Evolutionary conservation across 1,140 invertebrate species (phyloP).

Genomic region (Zaprionus gabonicus): DNA sequence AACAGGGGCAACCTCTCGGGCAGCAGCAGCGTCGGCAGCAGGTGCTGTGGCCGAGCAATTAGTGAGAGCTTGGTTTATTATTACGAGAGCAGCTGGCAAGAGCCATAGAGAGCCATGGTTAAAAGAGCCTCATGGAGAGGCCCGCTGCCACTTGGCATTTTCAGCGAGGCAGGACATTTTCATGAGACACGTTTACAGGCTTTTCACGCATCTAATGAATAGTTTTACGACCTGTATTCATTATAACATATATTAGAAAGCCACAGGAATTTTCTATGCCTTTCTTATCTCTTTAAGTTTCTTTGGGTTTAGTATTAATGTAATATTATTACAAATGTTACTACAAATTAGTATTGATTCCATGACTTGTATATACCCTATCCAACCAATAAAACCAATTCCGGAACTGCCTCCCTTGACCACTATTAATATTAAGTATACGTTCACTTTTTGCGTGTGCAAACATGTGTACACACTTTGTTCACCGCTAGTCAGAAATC

Average conservation of each 20-base stretch:
- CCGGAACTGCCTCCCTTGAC: neutral
- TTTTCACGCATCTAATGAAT: constrained; percentile 2
- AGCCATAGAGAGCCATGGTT: neutral
- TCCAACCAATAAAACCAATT: neutral
- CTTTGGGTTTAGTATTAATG: neutral
- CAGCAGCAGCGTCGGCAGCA: constrained; percentile 45
- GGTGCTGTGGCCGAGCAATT: constrained; percentile 76
- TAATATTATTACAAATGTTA: too few species aligned
- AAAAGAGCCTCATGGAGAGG: neutral
- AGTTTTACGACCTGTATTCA: neutral
- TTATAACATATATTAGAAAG: neutral
- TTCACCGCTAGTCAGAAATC: constrained; percentile 26
- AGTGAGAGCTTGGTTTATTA: constrained; percentile 57
- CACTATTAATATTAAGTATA: neutral
- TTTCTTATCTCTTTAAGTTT: neutral
- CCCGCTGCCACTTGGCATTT: neutral
- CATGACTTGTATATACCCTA: neutral
- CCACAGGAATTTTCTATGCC: neutral
- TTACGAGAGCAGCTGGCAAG: constrained; percentile 38
- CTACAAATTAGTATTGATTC: too few species aligned
- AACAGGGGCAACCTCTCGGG: constrained; percentile 8
- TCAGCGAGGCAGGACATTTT: neutral
- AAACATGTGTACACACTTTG: constrained; percentile 37
- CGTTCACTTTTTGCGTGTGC: neutral
- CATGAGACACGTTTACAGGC: constrained; percentile 16